Base-by-base conservation (phyloP, 2,888 invertebrate genomes). In the Volucella inflata region DNA sequence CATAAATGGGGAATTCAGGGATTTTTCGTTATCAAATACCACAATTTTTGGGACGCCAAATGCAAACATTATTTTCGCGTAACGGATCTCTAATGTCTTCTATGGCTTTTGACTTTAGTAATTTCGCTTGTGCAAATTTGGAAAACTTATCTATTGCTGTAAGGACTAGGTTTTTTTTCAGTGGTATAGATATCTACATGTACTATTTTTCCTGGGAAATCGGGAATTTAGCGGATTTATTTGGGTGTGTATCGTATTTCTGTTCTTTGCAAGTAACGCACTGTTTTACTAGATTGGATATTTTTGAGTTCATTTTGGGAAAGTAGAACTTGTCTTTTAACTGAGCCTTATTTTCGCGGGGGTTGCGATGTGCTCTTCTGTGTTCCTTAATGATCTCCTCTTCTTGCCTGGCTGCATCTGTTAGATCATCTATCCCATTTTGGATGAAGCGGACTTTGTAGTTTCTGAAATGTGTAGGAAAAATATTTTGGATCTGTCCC, bases 11-110 rank as follows among this genome's bases (percentile, higher is more conserved):
- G 80, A 83, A 51, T 83, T 87, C 9, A 87, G 50, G 0, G 80
- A 67, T 17, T 83, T 78, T 40, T 82, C 82, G 36, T 77, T 80
- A 14, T 87, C n/a, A 82, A 30, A 21, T 48, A 42, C 55, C 83
- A 64, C n/a, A 81, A 80, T n/a, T 62, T 57, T n/a, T n/a, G n/a
- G n/a, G n/a, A n/a, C n/a, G 9, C 76, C 87, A 38, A 83, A 87
- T 38, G 60, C 46, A 46, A 74, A 72, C 16, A 87, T 62, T 11
- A 83, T 46, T 42, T n/a, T 87, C 21, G 6, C 67, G 67, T 12
- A 84, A 44, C 2, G 74, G 81, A 42, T 62, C 53, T 65, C 72
- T 72, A 16, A 82, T 60, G 44, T 77, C 83, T 44, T 78, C 72
- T 10, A 55, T 62, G 21, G 78, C 67, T 46, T 57, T 65, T 8